Percentiles rank a stretch among this genome's conserved stretches.
These are phyloP conservation scores for Phalacrocorax aristotelis DNA, from an alignment of 2,113 vertebrate genomes.

Conservation along the genomic window DNA sequence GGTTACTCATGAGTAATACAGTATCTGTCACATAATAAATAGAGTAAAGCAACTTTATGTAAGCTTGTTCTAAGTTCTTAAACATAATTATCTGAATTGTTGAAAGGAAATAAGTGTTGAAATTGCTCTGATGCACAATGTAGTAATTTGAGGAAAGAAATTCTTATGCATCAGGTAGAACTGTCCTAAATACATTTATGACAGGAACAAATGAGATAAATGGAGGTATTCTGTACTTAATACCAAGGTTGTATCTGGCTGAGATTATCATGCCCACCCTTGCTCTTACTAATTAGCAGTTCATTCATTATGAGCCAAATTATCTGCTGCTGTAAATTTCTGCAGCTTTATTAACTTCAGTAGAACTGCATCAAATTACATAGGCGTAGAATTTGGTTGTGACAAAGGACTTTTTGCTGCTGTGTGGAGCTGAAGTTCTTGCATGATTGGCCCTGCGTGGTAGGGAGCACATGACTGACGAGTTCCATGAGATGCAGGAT, in stretches of 20 bases:
- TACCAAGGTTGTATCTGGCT: neutral
- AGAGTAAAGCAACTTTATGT: constrained; percentile 1
- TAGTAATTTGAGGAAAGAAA: constrained; percentile 4
- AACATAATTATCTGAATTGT: constrained; percentile 52
- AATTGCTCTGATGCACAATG: neutral
- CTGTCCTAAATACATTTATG: neutral
- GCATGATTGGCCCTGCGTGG: neutral
- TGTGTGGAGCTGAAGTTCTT: neutral
- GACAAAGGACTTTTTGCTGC: neutral
- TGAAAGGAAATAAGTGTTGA: constrained; percentile 50
- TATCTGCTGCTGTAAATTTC: neutral
- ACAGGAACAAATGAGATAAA: constrained; percentile 27
- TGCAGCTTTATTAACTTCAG: neutral
- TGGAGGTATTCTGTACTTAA: constrained; percentile 14
- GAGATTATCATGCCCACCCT: neutral
- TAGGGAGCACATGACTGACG: neutral
- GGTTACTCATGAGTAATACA: constrained; percentile 48
- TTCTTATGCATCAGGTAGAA: constrained; percentile 1
- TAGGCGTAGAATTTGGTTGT: neutral
- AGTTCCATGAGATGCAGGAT: neutral
- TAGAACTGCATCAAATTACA: neutral
- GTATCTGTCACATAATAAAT: constrained; percentile 28
- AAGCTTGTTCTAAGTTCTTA: constrained; percentile 51
- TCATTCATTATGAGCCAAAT: neutral
- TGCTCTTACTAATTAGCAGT: neutral